Percentiles rank a stretch among this genome's conserved stretches.
Evolutionary conservation across 2,113 vertebrate species (phyloP).

Genomic region (Labeo rohita): DNA sequence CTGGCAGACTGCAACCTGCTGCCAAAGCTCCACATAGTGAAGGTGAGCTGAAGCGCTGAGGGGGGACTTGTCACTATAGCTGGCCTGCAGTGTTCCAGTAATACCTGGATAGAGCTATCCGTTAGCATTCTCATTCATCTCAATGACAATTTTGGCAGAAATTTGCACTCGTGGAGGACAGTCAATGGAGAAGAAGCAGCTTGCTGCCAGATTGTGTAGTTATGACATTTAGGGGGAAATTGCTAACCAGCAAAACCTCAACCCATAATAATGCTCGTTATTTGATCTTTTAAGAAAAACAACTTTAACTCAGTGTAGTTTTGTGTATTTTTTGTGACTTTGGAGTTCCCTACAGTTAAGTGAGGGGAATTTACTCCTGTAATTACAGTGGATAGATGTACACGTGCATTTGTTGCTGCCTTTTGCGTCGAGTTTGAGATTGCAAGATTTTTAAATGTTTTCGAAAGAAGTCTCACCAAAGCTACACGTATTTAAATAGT

Average conservation of each 20-base stretch:
- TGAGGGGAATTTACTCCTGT: not conserved
- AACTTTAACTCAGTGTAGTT: not conserved
- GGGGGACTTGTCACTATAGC: not conserved
- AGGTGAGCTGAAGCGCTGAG: constrained; percentile 75
- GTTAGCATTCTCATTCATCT: not conserved
- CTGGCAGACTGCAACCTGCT: constrained; percentile 98
- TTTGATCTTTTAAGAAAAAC: not conserved
- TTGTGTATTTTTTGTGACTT: not conserved
- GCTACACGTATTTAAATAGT: not conserved
- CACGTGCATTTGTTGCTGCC: too few species aligned
- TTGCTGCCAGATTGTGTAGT: constrained; percentile 3
- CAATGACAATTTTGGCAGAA: not conserved
- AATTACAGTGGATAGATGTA: not conserved
- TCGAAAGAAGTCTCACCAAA: not conserved
- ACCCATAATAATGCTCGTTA: not conserved
- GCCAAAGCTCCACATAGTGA: constrained; percentile 97
- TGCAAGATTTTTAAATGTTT: not conserved
- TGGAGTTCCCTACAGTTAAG: not conserved
- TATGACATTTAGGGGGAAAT: not conserved
- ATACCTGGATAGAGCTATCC: not conserved
- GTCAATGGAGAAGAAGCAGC: not conserved
- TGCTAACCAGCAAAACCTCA: not conserved
- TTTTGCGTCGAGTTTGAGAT: too few species aligned
- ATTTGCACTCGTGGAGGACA: not conserved
- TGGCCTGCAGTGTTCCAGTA: constrained; percentile 1